Base-by-base conservation (phyloP, 1,140 invertebrate genomes). In the Brachystomella parvula region DNA sequence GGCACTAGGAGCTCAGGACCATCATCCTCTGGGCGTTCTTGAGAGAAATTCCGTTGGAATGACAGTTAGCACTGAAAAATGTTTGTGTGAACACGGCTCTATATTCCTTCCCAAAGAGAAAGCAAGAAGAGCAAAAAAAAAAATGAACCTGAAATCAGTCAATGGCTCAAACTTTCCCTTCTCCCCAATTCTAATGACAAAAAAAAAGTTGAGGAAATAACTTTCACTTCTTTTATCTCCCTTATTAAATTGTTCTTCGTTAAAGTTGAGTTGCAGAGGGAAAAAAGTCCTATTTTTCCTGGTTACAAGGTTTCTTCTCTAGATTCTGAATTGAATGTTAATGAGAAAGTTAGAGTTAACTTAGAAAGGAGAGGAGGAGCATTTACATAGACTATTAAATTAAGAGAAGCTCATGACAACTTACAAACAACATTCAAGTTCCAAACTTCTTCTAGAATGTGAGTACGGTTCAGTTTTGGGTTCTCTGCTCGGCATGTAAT, bases 401-500 rank as follows among this genome's bases (percentile, higher is more conserved):
- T 53, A 53, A 24, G 12, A 6, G 3, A 6, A 53, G 21, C 6
- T 53, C 49, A 53, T 26, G 49, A 53, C 21, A 39, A 89, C 89
- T 91, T 80, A 92, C 90, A 92, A 65, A 92, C 89, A 73, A 92
- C 89, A 78, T 87, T 85, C 72, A 94, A 86, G 75, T 86, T 88
- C 87, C 89, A 90, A 59, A 87, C 85, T 66, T 89, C 87, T 77
- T 93, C 89, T 65, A 92, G 78, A 74, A 83, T 68, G 19, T 76
- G 87, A 63, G 89, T 83, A 47, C 87, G 85, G 44, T 87, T 89
- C 60, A 90, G 86, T 78, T 89, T 88, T 33, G 90, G 89, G 82
- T 94, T 94, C 76, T 91, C 87, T n/a, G 91, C 90, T 67, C 89
- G 82, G 75, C 91, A 94, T 49, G 87, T 86, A 59, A 94, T 82